A percentile compares a stretch with the other conserved stretches of the same genome.
These are phyloP conservation scores for Drosophila bocki DNA, from an alignment of 1,140 invertebrate species.

Conservation along the genomic window DNA sequence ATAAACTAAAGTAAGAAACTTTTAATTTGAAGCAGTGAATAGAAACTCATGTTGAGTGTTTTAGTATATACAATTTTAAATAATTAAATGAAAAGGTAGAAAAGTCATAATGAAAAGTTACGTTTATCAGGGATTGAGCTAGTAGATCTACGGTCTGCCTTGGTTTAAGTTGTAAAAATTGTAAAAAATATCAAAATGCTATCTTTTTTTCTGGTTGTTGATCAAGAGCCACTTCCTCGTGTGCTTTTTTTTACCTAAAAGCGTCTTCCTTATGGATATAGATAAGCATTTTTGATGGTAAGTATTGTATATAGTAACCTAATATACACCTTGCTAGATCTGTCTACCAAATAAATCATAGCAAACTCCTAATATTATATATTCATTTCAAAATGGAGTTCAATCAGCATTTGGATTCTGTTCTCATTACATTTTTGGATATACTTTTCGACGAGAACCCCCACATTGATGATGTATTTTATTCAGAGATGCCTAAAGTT, in stretches of 20 bases:
- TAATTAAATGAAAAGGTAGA: not conserved
- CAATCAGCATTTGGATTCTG: conserved; percentile 8
- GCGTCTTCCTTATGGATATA: not conserved
- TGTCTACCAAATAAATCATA: not conserved
- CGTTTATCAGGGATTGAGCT: no score
- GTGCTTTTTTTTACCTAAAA: no score
- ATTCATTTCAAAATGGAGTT: not conserved
- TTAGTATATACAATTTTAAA: not conserved
- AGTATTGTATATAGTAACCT: no score
- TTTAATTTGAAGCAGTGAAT: conserved; percentile 1
- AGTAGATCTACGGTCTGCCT: no score
- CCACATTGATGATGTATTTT: not conserved
- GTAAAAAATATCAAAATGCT: no score
- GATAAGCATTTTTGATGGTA: not conserved
- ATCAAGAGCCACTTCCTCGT: no score
- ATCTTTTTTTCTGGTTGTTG: no score
- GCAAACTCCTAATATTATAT: not conserved
- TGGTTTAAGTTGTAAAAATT: no score
- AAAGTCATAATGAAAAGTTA: no score
- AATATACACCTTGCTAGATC: not conserved
- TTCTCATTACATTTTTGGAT: not conserved
- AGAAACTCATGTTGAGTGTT: not conserved
- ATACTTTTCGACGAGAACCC: not conserved
- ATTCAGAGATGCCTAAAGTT: no score
- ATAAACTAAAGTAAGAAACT: conserved; percentile 8